A percentile compares a stretch with the other conserved stretches of the same genome.
Conservation (phyloP, 2,113 vertebrate genomes). For the Mesoclemmys tuberculata region DNA sequence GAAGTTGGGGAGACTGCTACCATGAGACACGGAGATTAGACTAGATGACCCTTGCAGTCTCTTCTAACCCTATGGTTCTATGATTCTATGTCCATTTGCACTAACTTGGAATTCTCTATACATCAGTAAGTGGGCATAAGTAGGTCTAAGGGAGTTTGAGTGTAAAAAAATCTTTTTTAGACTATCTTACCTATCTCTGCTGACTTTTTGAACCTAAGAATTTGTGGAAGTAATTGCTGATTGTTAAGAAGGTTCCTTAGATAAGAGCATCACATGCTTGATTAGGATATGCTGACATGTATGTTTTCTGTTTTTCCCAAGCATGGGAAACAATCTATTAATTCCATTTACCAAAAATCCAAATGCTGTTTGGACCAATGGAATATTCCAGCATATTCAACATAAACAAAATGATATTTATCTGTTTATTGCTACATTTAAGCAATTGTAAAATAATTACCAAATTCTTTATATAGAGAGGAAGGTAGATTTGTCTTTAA, state of each 20-base stretch:
- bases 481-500: background rate
- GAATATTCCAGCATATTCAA: background rate
- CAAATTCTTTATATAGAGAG: background rate
- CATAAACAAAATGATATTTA: background rate
- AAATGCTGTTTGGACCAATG: background rate
- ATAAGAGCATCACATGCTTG: background rate
- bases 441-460: background rate
- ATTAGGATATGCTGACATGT: background rate
- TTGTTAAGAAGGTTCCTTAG: background rate
- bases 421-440: background rate
- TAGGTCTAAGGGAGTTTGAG: background rate
- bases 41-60: background rate
- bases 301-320: background rate
- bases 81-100: background rate
- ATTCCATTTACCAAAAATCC: background rate
- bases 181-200: background rate
- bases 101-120: background rate
- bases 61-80: background rate
- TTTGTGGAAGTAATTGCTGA: background rate
- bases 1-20: background rate
- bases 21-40: background rate
- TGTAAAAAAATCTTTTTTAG: background rate
- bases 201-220: background rate
- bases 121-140: background rate
- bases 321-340: background rate